A percentile compares a stretch with the other conserved stretches of the same genome.
These are phyloP conservation scores for Daboia siamensis DNA, from an alignment of 2,113 vertebrate species.

Conservation along the genomic window DNA sequence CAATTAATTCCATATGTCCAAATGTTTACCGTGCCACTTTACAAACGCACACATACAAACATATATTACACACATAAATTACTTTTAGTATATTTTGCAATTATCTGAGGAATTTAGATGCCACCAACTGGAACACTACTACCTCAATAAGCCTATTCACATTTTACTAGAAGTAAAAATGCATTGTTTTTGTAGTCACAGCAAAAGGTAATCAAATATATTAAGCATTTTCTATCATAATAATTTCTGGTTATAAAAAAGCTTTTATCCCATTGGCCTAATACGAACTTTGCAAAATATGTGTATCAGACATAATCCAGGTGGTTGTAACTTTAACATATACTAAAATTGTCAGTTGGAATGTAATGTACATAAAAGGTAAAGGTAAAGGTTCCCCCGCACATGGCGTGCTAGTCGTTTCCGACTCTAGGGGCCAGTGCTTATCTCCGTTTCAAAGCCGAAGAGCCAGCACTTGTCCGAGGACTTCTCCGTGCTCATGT, in stretches of 20 bases:
- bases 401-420: no score
- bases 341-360: slow-evolving; percentile 25
- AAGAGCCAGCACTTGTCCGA: no score
- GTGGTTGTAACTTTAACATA: slow-evolving; percentile 29
- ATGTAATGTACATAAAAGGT: slow-evolving; percentile 15
- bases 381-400: no score
- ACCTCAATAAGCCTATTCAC: neutral
- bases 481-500: no score
- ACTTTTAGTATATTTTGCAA: neutral
- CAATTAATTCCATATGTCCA: neutral
- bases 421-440: no score
- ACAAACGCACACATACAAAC: neutral
- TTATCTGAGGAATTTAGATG: neutral
- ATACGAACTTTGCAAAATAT: slow-evolving; percentile 19
- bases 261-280: slow-evolving; percentile 16
- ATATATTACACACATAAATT: neutral
- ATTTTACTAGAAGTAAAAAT: slow-evolving; percentile 22
- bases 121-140: neutral
- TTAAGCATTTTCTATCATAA: neutral
- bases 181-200: slow-evolving; percentile 22
- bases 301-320: slow-evolving; percentile 22
- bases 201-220: slow-evolving; percentile 20
- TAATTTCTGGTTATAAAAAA: neutral
- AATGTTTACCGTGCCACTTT: neutral
- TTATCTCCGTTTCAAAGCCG: no score